phyloP scores from a whole-genome alignment of 2,888 invertebrate species.

The Cheilosia variabilis region DNA sequence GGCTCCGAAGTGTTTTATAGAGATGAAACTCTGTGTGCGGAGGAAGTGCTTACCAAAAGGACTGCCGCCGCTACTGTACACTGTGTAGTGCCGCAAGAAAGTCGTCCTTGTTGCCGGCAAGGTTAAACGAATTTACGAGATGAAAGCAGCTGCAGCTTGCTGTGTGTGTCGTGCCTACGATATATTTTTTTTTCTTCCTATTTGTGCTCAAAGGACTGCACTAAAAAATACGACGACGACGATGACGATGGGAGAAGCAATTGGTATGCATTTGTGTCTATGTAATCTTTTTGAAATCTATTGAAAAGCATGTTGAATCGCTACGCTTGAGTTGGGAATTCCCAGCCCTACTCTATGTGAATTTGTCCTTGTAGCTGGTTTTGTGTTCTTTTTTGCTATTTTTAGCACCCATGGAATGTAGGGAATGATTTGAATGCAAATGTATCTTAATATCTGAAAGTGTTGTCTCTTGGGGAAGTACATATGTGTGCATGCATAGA shows the following conservation, averaged over 20 bases:
- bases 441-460: slow-evolving; percentile 72
- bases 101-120: slow-evolving; percentile 48
- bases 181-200: slow-evolving; percentile 44
- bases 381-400: slow-evolving; percentile 3
- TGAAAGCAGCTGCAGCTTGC: slow-evolving; percentile 71
- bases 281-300: slow-evolving; percentile 75
- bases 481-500: background rate
- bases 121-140: slow-evolving; percentile 75
- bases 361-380: slow-evolving; percentile 45
- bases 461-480: slow-evolving; percentile 51
- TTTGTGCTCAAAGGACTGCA: slow-evolving; percentile 68
- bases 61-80: slow-evolving; percentile 41
- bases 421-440: slow-evolving; percentile 73
- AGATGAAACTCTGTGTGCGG: slow-evolving; percentile 35
- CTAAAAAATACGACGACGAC: slow-evolving; percentile 18
- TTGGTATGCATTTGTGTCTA: slow-evolving; percentile 75
- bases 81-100: slow-evolving; percentile 55
- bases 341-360: slow-evolving; percentile 30
- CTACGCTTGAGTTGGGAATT: slow-evolving; percentile 70
- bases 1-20: slow-evolving; percentile 71
- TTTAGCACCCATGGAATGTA: slow-evolving; percentile 62
- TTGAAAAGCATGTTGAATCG: slow-evolving; percentile 75
- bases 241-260: slow-evolving; percentile 60
- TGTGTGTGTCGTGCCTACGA: slow-evolving; percentile 66
- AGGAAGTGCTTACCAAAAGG: slow-evolving; percentile 57